A percentile compares a stretch with the other conserved stretches of the same genome.
phyloP scores from a whole-genome alignment of 2,888 invertebrate genomes.

The Carcina quercana region DNA sequence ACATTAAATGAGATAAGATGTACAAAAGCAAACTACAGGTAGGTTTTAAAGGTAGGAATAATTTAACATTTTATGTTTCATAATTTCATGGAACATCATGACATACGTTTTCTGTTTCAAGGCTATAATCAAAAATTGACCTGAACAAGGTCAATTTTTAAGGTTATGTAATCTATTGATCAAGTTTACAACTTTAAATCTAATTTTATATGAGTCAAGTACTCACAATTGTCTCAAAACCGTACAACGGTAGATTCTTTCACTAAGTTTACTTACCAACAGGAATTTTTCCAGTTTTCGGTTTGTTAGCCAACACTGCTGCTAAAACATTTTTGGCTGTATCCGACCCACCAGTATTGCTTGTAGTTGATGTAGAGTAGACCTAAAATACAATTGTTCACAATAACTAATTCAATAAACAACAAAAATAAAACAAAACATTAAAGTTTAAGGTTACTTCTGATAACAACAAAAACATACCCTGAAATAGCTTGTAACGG shows the following conservation, averaged over 20 bases:
- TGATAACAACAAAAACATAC: conserved; percentile 27
- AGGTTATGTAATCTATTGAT: conserved; percentile 6
- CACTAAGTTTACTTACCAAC: conserved; percentile 48
- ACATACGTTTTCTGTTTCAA: too few species aligned
- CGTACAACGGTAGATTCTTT: too few species aligned
- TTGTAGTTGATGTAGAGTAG: conserved; percentile 42
- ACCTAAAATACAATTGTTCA: conserved; percentile 33
- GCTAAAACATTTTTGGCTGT: conserved; percentile 68
- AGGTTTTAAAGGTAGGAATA: too few species aligned
- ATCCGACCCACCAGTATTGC: conserved; percentile 36
- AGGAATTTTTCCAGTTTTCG: conserved; percentile 66
- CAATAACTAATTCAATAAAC: conserved; percentile 5
- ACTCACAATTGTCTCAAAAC: too few species aligned
- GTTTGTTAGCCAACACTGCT: conserved; percentile 64
- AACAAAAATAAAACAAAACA: not conserved
- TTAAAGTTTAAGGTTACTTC: not conserved
- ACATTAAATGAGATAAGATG: too few species aligned
- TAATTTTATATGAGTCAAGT: too few species aligned
- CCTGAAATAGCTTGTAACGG: conserved; percentile 46
- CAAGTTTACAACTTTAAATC: too few species aligned
- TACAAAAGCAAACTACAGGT: too few species aligned
- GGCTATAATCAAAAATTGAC: too few species aligned
- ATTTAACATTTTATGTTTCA: too few species aligned
- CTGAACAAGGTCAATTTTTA: conserved; percentile 5
- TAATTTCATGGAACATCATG: too few species aligned